phyloP scores from a whole-genome alignment of 2,113 vertebrate species.

The Mystacornis crossleyi region DNA sequence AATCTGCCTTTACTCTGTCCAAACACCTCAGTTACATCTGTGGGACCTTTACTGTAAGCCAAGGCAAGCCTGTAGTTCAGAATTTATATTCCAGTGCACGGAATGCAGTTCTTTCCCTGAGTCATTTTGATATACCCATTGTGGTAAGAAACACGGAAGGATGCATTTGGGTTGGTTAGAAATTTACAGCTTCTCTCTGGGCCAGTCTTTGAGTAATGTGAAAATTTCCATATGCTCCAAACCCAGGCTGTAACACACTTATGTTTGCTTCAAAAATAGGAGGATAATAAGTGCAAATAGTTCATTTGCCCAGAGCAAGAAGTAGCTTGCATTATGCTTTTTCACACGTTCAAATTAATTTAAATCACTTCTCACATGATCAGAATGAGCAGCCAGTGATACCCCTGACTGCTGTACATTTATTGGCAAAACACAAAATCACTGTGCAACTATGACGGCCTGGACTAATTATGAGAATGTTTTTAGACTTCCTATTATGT shows the following conservation, averaged over 20 bases:
- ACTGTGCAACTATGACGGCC: neutral
- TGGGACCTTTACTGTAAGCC: neutral
- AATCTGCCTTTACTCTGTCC: neutral
- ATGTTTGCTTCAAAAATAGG: neutral
- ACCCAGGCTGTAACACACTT: neutral
- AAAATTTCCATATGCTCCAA: neutral
- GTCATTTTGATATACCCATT: neutral
- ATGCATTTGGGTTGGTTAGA: neutral
- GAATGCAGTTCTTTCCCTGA: neutral
- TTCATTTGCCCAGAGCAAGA: neutral
- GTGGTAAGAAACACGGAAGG: neutral
- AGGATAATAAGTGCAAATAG: neutral
- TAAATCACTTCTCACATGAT: neutral
- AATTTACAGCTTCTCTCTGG: neutral
- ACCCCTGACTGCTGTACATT: neutral
- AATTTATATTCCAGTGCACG: neutral
- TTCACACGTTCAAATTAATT: neutral
- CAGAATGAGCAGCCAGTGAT: neutral
- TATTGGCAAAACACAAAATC: neutral
- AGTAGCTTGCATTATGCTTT: neutral
- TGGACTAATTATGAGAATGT: neutral
- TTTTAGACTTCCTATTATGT: constrained; percentile 13
- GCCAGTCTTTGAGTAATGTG: neutral
- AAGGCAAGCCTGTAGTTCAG: neutral
- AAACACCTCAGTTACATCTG: neutral